Conservation (phyloP, 2,113 vertebrate genomes). For the Silurus glanis region DNA sequence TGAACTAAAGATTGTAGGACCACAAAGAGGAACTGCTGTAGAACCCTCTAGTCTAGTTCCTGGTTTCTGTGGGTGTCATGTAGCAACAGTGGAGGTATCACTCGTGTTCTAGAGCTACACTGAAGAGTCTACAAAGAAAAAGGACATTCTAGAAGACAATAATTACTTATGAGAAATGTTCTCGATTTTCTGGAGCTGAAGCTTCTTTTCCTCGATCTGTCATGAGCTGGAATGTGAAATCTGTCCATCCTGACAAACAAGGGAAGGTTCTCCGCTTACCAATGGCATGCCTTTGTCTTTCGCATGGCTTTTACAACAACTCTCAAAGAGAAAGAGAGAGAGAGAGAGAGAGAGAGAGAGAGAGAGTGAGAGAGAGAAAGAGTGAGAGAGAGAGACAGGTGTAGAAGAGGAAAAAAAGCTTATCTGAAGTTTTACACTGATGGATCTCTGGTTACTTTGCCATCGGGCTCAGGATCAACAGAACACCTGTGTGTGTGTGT, state of each 20-base stretch:
- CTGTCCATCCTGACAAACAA: conserved; percentile 64
- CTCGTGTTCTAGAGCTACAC: too few relatives aligned
- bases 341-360: conserved; percentile 14
- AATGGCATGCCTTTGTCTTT: conserved; percentile 41
- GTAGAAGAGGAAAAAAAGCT: conserved; percentile 47
- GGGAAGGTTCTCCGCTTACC: conserved; percentile 60
- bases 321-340: conserved; percentile 19
- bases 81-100: background rate
- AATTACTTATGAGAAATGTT: background rate
- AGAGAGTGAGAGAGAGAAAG: conserved; percentile 24
- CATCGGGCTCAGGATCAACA: conserved; percentile 34
- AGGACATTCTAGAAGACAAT: background rate
- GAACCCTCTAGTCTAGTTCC: background rate
- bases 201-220: background rate
- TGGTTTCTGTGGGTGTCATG: background rate
- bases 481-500: conserved; percentile 50
- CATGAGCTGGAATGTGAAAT: conserved; percentile 59
- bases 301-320: conserved; percentile 33
- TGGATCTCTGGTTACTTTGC: conserved; percentile 53
- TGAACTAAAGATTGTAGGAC: background rate
- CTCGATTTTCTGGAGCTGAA: background rate
- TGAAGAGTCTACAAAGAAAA: background rate
- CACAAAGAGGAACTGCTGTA: background rate
- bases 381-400: conserved; percentile 25
- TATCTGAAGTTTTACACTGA: conserved; percentile 51